Percentiles rank a stretch among this genome's conserved stretches.
Evolutionary conservation across 1,140 invertebrate genomes (phyloP).

Genomic region (Hermetia illucens): DNA sequence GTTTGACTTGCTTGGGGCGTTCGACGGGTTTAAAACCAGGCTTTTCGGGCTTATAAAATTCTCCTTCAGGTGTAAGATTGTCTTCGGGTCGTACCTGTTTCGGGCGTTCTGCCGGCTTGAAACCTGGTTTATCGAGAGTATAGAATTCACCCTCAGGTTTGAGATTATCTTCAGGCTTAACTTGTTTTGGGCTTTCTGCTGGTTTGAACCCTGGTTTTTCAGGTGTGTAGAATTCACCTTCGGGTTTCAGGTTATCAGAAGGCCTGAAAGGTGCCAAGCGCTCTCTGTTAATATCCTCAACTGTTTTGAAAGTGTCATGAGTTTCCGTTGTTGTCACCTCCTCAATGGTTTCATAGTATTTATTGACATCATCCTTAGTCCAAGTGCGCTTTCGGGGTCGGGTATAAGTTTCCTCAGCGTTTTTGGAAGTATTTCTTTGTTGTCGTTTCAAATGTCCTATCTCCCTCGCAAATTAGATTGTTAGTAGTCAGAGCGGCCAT

Average conservation of each 20-base stretch:
- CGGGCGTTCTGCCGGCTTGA: too few species aligned
- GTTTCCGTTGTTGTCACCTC: too few species aligned
- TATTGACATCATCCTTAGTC: constrained; percentile 53
- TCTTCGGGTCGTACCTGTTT: too few species aligned
- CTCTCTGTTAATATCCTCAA: too few species aligned
- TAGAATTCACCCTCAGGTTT: too few species aligned
- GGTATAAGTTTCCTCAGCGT: too few species aligned
- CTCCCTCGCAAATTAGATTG: constrained; percentile 48
- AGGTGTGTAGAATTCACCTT: constrained; percentile 38
- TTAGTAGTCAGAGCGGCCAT: too few species aligned
- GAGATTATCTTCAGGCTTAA: too few species aligned
- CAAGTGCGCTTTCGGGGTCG: constrained; percentile 44
- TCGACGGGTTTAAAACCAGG: constrained; percentile 40
- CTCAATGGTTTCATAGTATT: constrained; percentile 42
- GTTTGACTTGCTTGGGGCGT: constrained; percentile 38
- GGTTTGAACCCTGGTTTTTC: constrained; percentile 28
- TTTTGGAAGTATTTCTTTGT: constrained; percentile 43
- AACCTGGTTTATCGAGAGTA: too few species aligned
- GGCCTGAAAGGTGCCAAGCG: too few species aligned
- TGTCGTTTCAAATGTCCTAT: constrained; percentile 46
- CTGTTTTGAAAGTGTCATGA: constrained; percentile 35
- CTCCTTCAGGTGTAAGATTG: constrained; percentile 44
- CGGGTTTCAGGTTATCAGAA: too few species aligned
- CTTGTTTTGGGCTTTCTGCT: constrained; percentile 36
- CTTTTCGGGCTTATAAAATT: constrained; percentile 38